Percentiles rank a stretch among this genome's conserved stretches.
These are phyloP conservation scores for Tenebrosternarchus preto DNA, from an alignment of 2,113 vertebrate species.

Conservation along the genomic window DNA sequence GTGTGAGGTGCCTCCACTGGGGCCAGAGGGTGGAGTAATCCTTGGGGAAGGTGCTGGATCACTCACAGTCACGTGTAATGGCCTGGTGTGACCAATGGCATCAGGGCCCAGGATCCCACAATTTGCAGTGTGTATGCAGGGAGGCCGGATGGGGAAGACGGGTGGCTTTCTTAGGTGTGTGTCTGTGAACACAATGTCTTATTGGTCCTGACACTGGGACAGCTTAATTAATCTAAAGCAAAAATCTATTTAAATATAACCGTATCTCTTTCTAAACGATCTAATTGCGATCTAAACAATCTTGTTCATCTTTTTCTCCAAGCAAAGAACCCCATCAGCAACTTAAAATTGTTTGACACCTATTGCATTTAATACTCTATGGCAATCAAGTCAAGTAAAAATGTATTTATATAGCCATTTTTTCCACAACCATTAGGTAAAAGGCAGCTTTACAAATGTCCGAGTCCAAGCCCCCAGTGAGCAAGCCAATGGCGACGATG, in stretches of 20 bases:
- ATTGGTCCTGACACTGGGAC: no score
- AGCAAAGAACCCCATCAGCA: constrained; percentile 39
- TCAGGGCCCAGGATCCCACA: not conserved
- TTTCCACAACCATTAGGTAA: no score
- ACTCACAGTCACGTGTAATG: not conserved
- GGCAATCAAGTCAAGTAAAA: no score
- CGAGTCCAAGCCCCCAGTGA: no score
- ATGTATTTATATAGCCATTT: not conserved
- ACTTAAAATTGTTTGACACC: constrained; percentile 54
- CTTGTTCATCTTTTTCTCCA: constrained; percentile 7
- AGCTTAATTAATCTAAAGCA: no score
- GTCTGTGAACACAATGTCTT: no score
- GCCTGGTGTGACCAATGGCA: not conserved
- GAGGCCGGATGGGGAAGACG: not conserved
- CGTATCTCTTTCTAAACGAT: no score
- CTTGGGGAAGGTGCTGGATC: not conserved
- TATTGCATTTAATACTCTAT: constrained; percentile 11
- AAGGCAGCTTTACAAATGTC: no score
- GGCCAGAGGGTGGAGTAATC: no score
- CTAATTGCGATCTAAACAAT: constrained; percentile 52
- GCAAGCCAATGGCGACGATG: no score
- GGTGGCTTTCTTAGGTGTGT: no score
- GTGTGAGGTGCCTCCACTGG: no score
- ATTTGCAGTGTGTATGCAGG: constrained; percentile 24
- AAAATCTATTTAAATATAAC: constrained; percentile 72